Evolutionary conservation across 2,797 vertebrate genomes (phyloP), one percentile per base, ranked within the genome.

Genomic region (Girardinus metallicus): DNA sequence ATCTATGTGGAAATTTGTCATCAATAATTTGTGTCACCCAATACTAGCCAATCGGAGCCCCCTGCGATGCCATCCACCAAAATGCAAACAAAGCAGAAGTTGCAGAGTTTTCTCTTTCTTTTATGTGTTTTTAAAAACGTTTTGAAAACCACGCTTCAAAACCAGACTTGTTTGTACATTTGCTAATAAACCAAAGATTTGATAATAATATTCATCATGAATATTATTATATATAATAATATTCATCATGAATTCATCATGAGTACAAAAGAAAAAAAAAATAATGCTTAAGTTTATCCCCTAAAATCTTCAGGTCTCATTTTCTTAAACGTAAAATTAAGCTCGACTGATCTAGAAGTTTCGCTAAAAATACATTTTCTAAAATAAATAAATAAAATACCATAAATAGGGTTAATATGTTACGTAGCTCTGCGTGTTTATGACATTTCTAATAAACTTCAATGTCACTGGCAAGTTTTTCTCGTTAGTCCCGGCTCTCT

Each of bases 381-480:
- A 44, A 71, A 39, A 36, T 5, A 29, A n/a, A 57, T 26, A n/a
- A 55, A 55, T 11, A 51, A 51, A 51, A 23, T 75, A 73, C 9
- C 11, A 79, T 47, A 44, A 2, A 6, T 16, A 31, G 16, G 34
- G 41, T 34, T 51, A 36, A 62, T 39, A 71, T 73, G 12, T n/a
- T 9, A 44, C 4, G 36, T 7, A 44, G 15, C 57, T 60, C 23
- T 10, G 66, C 21, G 36, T 7, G 34, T 66, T 79, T 60, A 68
- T 71, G 34, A 82, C 73, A 76, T 21, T 0, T 78, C 44, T 11
- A 53, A 76, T 80, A 46, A 60, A 41, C 9, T 41, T 49, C 46
- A 75, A 74, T 26, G 46, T 77, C 51, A 41, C 36, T 12, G 7
- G 57, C 16, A 34, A 41, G 68, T 55, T 60, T 12, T 18, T 31